A percentile compares a stretch with the other conserved stretches of the same genome.
Conservation (phyloP, 2,113 vertebrate genomes). For the Cyanoramphus novaezelandiae region DNA sequence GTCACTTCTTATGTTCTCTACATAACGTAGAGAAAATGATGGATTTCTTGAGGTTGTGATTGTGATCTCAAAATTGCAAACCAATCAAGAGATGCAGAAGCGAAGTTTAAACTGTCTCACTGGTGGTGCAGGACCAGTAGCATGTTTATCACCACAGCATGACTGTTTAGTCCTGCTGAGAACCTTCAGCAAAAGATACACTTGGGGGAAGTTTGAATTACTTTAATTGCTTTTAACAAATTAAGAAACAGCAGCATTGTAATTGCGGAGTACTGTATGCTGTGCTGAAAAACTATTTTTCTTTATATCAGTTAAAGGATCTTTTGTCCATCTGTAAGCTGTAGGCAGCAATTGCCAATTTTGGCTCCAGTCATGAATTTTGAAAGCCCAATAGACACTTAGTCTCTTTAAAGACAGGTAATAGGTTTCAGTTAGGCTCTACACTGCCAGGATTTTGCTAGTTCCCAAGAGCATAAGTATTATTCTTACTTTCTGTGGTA, state of each 20-base stretch:
- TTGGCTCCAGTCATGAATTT: background rate
- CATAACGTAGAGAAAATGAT: fast-evolving
- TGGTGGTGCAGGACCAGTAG: background rate
- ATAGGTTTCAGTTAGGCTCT: background rate
- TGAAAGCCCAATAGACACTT: background rate
- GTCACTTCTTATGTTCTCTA: background rate
- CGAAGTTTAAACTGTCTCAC: background rate
- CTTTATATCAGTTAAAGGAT: background rate
- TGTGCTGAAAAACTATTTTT: background rate
- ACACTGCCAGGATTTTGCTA: background rate
- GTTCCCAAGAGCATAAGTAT: background rate
- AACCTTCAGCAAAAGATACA: background rate
- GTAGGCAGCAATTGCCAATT: background rate
- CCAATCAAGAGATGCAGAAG: background rate
- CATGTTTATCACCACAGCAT: background rate
- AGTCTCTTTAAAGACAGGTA: background rate
- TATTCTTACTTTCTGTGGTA: background rate
- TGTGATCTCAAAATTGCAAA: background rate
- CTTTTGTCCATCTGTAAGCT: background rate
- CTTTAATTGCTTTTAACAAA: background rate
- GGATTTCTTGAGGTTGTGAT: background rate
- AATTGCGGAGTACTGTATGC: background rate
- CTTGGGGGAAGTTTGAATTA: background rate
- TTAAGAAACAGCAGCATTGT: background rate
- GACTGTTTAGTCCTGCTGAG: background rate